Base-by-base conservation (phyloP, 1,140 invertebrate genomes). In the Drosophila sucinea region DNA sequence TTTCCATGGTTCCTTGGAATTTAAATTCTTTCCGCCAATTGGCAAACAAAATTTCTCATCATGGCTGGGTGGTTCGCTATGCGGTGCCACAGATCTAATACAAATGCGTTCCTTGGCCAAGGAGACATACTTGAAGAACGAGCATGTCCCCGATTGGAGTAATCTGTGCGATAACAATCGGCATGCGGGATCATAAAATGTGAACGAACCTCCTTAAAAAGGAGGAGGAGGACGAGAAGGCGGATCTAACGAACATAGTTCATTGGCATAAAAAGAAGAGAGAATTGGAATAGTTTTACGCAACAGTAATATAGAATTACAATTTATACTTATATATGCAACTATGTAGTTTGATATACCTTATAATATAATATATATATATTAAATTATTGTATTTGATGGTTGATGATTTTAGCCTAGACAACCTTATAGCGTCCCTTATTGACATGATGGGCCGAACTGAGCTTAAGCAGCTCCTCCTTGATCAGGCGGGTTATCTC, bases 401-500 rank as follows among this genome's bases (percentile, higher is more conserved):
- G 10, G 35, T 10, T 51, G 25, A 7, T 23, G 2, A 2, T 47
- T 10, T 6, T 25, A 4, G 11, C 58, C 93, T 96, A 98, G 68
- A 99, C 92, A 92, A 99, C 98, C 95, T 99, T 99, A 93, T 99
- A 99, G 92, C 98, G 94, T 56, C 97, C 96, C 92, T 97, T 97
- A 87, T 98, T 98, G 89, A 95, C 96, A 93, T 95, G 97, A 93
- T 96, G 96, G 1, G 96, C 95, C 0, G 96, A 96, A 35, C 96
- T 96, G 61, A 99, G 93, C 93, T 99, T 98, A 1, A 99, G 95
- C 30, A 99, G 94, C 92, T 99, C 98, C 92, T 99, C 99, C 92
- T 99, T 99, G 81, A 99, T 99, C 10, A 99, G 94, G 8, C 99
- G 94, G 1, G 98, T 98, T 35, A 99, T 99, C 93, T 99, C 99